Percentiles rank a stretch among this genome's conserved stretches.
These are phyloP conservation scores for Macrostomum lignano DNA, from an alignment of 1,140 invertebrate species.

Conservation along the genomic window DNA sequence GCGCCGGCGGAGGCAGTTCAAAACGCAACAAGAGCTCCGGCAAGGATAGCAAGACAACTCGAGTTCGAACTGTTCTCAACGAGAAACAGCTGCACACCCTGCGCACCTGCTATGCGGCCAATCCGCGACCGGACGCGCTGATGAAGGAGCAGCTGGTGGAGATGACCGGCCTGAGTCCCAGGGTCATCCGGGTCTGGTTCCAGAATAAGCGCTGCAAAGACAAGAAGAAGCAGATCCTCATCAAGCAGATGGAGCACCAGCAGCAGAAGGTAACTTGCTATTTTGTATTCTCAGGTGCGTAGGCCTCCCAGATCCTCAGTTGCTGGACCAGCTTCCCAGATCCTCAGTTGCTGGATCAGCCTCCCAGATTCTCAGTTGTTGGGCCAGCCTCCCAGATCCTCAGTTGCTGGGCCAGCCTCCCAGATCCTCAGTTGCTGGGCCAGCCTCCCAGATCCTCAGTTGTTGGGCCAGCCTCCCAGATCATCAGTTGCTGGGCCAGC, in stretches of 20 bases:
- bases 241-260: constrained; percentile 7
- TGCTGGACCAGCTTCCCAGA: too few relatives aligned
- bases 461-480: too few relatives aligned
- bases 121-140: constrained; percentile 79
- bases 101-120: constrained; percentile 60
- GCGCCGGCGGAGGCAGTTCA: too few relatives aligned
- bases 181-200: constrained; percentile 91
- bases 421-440: too few relatives aligned
- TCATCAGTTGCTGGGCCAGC: too few relatives aligned
- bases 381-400: too few relatives aligned
- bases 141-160: constrained; percentile 98
- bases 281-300: neutral
- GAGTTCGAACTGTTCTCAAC: constrained; percentile 82
- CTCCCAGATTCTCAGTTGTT: too few relatives aligned
- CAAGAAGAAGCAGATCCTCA: constrained; percentile 42
- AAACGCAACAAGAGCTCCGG: too few relatives aligned
- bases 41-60: constrained; percentile 46
- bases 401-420: too few relatives aligned
- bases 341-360: too few relatives aligned
- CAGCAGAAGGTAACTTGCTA: constrained; percentile 3
- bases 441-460: too few relatives aligned
- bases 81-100: constrained; percentile 91
- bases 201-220: constrained; percentile 96
- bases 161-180: constrained; percentile 74
- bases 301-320: too few relatives aligned